Base-by-base conservation (phyloP, 2,888 invertebrate genomes). In the Trichopria drosophilae region DNA sequence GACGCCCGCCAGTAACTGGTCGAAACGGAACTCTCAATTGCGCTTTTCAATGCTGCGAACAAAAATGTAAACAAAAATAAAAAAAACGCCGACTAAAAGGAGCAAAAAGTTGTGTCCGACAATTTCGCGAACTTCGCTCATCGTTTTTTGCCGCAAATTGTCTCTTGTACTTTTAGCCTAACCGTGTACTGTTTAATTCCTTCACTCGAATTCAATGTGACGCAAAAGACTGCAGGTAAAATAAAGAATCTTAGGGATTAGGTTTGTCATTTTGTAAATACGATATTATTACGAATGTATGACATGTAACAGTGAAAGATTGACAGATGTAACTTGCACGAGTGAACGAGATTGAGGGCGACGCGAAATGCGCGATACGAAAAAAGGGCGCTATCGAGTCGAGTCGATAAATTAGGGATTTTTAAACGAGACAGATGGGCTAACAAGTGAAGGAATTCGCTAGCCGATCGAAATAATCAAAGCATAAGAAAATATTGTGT, bases 181-280 rank as follows among this genome's bases (percentile, higher is more conserved):
- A 37, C 24, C 39, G 34, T 39, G 36, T 40, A 40, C 45, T 45
- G 47, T 52, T 52, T 34, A 46, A 48, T 45, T 51, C 29, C 44
- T 53, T 40, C 47, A 53, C 41, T 49, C 57, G 52, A 58, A 59
- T 61, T 57, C 55, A 57, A 55, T 56, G 58, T 61, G 54, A 58
- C 57, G 58, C 58, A 61, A 59, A 61, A 61, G 61, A 61, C 59
- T 61, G 61, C 59, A 61, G 56, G 22, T 24, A 40, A 16, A 18
- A 36, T 36, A 41, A 35, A 19, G 36, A 39, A 36, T 41, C 23
- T 41, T 55, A 55, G 47, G 13, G 43, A 51, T 35, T 32, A 51
- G 39, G 41, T 55, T 54, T 58, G 55, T 58, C 55, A 58, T 59
- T 59, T 57, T 59, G 61, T 59, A 61, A 55, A 59, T 61, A 61